phyloP scores from a whole-genome alignment of 2,797 vertebrate genomes.

The Gymnoscopelus braueri region DNA sequence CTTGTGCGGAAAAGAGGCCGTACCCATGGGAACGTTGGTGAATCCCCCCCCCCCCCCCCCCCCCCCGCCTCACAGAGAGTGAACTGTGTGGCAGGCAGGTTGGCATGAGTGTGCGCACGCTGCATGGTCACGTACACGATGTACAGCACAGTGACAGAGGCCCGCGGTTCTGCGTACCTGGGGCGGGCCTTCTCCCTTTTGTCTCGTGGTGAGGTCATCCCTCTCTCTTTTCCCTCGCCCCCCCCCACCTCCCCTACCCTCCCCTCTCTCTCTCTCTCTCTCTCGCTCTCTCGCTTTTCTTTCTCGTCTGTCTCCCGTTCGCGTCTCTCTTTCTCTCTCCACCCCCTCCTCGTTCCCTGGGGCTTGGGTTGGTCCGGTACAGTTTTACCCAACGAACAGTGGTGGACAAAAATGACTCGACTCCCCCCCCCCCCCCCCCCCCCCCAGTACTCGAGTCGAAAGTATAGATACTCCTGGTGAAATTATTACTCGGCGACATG shows the following conservation, averaged over 20 bases:
- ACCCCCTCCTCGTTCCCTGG: too few species aligned
- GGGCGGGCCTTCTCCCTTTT: slow-evolving; percentile 31
- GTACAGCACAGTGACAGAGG: slow-evolving; percentile 21
- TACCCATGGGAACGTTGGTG: slow-evolving; percentile 27
- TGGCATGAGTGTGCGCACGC: not conserved
- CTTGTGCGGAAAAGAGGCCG: not conserved
- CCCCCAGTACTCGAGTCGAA: too few species aligned
- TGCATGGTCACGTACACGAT: slow-evolving; percentile 30
- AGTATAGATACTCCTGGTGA: too few species aligned
- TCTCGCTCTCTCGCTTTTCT: slow-evolving; percentile 10
- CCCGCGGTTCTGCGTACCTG: slow-evolving; percentile 31
- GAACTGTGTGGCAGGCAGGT: slow-evolving; percentile 7
- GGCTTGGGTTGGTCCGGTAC: too few species aligned
- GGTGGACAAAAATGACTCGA: too few species aligned
- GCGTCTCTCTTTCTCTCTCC: too few species aligned
- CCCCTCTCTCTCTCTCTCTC: slow-evolving; percentile 13
- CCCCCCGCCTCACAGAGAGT: slow-evolving; percentile 2
- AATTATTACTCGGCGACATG: too few species aligned
- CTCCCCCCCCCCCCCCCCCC: too few species aligned
- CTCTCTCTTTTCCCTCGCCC: not conserved
- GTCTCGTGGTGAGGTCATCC: slow-evolving; percentile 37
- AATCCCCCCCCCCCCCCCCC: not conserved
- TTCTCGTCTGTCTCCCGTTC: not conserved
- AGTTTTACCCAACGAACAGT: not conserved
- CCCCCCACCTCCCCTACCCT: not conserved